Evolutionary conservation across 2,888 invertebrate genomes (phyloP).

Genomic region (Tenodera sinensis): DNA sequence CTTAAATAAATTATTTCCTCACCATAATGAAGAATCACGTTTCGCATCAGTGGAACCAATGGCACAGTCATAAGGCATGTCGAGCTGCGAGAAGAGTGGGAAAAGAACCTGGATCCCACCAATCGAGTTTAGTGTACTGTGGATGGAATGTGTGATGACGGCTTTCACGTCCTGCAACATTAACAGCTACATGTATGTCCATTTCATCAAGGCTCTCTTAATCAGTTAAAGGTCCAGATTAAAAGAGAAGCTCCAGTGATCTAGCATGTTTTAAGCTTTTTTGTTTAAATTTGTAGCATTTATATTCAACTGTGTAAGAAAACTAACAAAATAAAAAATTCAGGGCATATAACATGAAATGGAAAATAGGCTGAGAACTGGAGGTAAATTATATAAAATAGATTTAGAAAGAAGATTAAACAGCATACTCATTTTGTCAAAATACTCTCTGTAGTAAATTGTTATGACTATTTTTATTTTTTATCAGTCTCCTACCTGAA

Average conservation of each 20-base stretch:
- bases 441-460: no score
- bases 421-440: no score
- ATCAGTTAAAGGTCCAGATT: background rate
- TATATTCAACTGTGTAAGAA: no score
- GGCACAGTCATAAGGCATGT: constrained; percentile 81
- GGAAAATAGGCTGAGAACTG: no score
- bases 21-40: constrained; percentile 86
- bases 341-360: no score
- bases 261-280: no score
- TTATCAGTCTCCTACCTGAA: constrained; percentile 64
- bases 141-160: constrained; percentile 97
- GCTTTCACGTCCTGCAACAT: constrained; percentile 91
- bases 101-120: constrained; percentile 98
- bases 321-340: no score
- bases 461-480: no score
- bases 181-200: constrained; percentile 24
- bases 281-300: no score
- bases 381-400: no score
- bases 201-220: background rate
- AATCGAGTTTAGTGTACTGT: constrained; percentile 97
- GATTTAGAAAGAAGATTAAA: no score
- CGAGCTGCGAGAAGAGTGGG: constrained; percentile 95
- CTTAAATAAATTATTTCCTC: constrained; percentile 43
- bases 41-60: constrained; percentile 71
- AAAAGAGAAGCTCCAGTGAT: background rate